These are phyloP conservation scores for Hipposideros armiger DNA, from an alignment of 2,113 vertebrate genomes.

Conservation along the genomic window DNA sequence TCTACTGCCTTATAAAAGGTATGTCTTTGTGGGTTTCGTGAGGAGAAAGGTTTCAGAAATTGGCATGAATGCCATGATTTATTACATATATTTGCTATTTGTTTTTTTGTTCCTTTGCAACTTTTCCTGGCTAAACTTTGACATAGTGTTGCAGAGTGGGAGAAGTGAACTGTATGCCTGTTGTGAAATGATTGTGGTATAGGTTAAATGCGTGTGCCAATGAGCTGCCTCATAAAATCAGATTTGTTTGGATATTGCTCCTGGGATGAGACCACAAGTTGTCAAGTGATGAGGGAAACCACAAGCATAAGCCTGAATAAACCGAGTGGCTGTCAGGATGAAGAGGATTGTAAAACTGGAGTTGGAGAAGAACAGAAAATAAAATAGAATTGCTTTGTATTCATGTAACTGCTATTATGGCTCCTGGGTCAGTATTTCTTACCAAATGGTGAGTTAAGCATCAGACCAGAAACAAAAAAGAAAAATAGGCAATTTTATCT, in stretches of 20 bases:
- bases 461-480: not conserved
- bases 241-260: conserved; percentile 40
- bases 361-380: not conserved
- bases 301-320: conserved; percentile 4
- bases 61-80: not conserved
- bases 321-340: not conserved
- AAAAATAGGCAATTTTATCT: conserved; percentile 3
- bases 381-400: not conserved
- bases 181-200: conserved; percentile 56
- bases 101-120: conserved; percentile 14
- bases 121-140: conserved; percentile 30
- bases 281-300: not conserved
- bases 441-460: not conserved
- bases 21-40: not conserved
- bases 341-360: not conserved
- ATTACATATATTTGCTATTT: not conserved
- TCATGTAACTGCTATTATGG: not conserved
- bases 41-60: conserved; percentile 36
- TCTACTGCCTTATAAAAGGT: not conserved
- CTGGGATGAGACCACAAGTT: conserved; percentile 27
- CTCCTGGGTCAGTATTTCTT: not conserved
- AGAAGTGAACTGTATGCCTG: not conserved
- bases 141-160: not conserved
- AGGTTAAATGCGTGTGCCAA: conserved; percentile 48
- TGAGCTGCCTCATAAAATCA: conserved; percentile 32